Conservation (phyloP, 2,797 vertebrate genomes). For the Amniataba percoides region DNA sequence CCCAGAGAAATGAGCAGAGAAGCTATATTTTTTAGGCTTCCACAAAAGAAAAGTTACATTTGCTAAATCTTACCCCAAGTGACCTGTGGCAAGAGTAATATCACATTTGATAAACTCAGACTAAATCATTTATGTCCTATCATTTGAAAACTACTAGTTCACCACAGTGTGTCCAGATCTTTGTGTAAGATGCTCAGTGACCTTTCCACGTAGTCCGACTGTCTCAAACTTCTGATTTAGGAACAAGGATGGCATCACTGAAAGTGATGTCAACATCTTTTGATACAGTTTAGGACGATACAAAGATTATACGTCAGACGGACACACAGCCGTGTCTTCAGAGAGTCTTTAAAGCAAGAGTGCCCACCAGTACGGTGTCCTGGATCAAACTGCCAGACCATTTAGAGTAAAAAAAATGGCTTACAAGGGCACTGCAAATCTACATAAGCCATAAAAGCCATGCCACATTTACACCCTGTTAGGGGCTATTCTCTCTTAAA, state of each 20-base stretch:
- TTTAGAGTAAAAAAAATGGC: conserved; percentile 69
- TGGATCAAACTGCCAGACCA: conserved; percentile 65
- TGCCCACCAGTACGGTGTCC: conserved; percentile 48
- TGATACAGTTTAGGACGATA: conserved; percentile 62
- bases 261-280: conserved; percentile 60
- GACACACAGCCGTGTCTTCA: conserved; percentile 67
- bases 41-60: conserved; percentile 61
- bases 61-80: conserved; percentile 65
- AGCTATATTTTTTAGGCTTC: conserved; percentile 66
- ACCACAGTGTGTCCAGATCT: conserved; percentile 69
- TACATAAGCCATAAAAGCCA: conserved; percentile 84
- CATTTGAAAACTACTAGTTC: conserved; percentile 64
- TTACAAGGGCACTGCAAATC: conserved; percentile 78
- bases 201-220: conserved; percentile 46
- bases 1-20: conserved; percentile 67
- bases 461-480: conserved; percentile 79
- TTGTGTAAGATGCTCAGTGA: conserved; percentile 49
- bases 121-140: conserved; percentile 42
- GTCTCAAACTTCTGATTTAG: conserved; percentile 45
- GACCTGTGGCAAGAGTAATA: conserved; percentile 62
- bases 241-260: conserved; percentile 51
- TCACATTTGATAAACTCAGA: conserved; percentile 61
- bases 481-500: conserved; percentile 85
- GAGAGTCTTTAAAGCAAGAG: conserved; percentile 69
- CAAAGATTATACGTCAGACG: conserved; percentile 58